Conservation (phyloP, 2,797 vertebrate species). For the Echeneis naucrates region DNA sequence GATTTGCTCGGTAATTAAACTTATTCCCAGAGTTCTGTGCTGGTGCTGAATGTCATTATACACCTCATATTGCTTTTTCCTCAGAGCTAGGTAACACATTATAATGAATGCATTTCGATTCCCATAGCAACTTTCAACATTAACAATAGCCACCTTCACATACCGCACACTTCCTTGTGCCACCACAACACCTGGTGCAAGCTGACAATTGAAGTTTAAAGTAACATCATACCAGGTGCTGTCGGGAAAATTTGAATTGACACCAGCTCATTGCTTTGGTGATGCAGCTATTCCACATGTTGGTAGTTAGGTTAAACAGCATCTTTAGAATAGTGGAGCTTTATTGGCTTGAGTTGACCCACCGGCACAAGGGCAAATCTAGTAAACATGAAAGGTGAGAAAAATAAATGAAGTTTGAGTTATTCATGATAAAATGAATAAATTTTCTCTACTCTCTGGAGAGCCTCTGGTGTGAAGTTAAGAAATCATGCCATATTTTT, state of each 20-base stretch:
- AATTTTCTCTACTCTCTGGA: constrained; percentile 41
- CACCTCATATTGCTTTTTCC: constrained; percentile 50
- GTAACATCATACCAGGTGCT: constrained; percentile 2
- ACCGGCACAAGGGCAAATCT: constrained; percentile 14
- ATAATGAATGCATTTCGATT: constrained; percentile 63
- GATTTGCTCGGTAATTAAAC: constrained; percentile 59
- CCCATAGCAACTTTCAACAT: constrained; percentile 22
- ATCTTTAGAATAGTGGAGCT: constrained; percentile 7
- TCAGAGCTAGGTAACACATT: constrained; percentile 56
- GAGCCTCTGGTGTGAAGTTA: constrained; percentile 26
- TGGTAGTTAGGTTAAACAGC: constrained; percentile 1
- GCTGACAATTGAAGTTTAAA: constrained; percentile 29
- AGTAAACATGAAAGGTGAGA: constrained; percentile 4
- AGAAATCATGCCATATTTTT: constrained; percentile 31
- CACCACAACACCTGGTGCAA: constrained; percentile 14
- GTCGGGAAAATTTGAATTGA: constrained; percentile 37
- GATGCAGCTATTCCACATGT: constrained; percentile 23
- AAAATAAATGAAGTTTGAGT: constrained; percentile 53
- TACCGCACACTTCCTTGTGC: constrained; percentile 7
- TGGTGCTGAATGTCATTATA: constrained; percentile 57
- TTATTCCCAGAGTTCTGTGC: constrained; percentile 40
- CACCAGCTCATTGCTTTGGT: constrained; percentile 32
- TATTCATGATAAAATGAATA: constrained; percentile 43
- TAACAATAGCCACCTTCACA: background rate
- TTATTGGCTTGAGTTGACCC: constrained; percentile 31